Evolutionary conservation across 2,888 invertebrate species (phyloP), one percentile per base, ranked within the genome.

Genomic region (Drosophila kanekoi): DNA sequence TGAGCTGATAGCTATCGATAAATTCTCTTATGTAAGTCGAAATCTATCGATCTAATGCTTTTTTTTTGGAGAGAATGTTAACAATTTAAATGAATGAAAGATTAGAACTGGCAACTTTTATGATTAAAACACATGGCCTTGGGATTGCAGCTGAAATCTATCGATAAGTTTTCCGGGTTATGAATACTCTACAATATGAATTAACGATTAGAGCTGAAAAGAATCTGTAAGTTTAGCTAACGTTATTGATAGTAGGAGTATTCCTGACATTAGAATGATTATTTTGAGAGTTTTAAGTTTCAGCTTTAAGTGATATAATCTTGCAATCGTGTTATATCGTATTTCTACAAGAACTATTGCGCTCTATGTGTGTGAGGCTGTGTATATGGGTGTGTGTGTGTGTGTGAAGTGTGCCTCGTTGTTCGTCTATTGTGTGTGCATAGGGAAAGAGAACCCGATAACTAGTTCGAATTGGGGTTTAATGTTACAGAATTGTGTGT

Each of bases 261-360:
- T 1, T 38, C 9, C 14, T 14, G 38, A 18, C 11, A 13, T 4
- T 11, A 11, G 18, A 16, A 10, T 18, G 10, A 11, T 18, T 23
- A 4, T 20, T 14, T 20, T 4, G 6, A 10, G 4, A 28, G 28
- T 2, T 1, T 28, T 28, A 8, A 28, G 3, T 40, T 65, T 32
- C 61, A 65, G 23, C 38, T 51, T 48, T n/a, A 52, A 47, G 38
- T 40, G 62, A 56, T 54, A 51, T 20, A 49, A 56, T 40, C 33
- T 52, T 49, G 33, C 1, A 33, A 41, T 48, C 52, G 32, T 33
- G 41, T 33, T 48, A 56, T 60, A 52, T 73, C 59, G 73, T 73
- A 68, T 73, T 73, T 63, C 69, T 63, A 76, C 37, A 48, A 49
- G 16, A 58, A 49, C 54, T 49, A 44, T 28, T 40, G 35, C 9